These are phyloP conservation scores for Archocentrus centrarchus DNA, from an alignment of 2,113 vertebrate genomes.

Conservation along the genomic window DNA sequence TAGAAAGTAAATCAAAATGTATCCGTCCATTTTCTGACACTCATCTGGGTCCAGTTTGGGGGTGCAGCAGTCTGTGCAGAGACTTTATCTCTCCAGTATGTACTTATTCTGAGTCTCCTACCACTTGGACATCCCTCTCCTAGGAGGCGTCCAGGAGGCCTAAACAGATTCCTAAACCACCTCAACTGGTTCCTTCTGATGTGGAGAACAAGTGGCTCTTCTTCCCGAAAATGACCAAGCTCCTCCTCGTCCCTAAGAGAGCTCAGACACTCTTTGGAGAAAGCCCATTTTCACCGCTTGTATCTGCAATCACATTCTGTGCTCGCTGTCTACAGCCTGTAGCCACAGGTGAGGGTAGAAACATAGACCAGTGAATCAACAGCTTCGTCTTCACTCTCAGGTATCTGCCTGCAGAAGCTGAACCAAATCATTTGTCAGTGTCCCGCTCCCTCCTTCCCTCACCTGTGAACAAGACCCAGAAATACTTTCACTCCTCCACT, in stretches of 20 bases:
- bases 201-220: background rate
- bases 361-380: too few relatives aligned
- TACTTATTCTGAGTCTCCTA: background rate
- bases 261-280: too few relatives aligned
- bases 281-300: too few relatives aligned
- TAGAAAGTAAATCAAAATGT: background rate
- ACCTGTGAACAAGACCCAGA: too few relatives aligned
- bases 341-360: too few relatives aligned
- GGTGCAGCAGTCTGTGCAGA: rapidly evolving
- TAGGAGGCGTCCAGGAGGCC: background rate
- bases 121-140: background rate
- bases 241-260: too few relatives aligned
- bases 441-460: too few relatives aligned
- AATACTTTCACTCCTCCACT: background rate
- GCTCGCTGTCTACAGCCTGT: too few relatives aligned
- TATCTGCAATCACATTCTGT: too few relatives aligned
- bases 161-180: background rate
- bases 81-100: background rate
- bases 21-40: background rate
- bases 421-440: too few relatives aligned
- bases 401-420: too few relatives aligned
- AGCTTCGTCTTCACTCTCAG: too few relatives aligned
- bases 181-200: background rate
- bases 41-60: background rate
- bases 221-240: background rate